Conservation (phyloP, 2,888 invertebrate genomes). For the Apotomis betuletana region DNA sequence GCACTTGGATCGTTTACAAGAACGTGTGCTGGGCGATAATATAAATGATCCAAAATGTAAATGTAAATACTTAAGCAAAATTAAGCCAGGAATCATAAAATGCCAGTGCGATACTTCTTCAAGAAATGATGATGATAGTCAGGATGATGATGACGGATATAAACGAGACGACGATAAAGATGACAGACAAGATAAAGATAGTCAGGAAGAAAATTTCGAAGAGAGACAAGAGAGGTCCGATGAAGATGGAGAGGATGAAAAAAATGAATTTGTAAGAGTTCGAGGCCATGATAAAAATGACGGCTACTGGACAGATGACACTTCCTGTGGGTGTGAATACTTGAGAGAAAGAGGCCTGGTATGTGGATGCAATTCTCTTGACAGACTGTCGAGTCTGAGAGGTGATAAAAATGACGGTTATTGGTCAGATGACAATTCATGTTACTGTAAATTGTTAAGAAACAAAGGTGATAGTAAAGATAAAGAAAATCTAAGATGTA, state of each 20-base stretch:
- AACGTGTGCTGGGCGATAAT: neutral
- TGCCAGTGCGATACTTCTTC: slow-evolving; percentile 2
- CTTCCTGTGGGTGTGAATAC: neutral
- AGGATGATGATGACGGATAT: neutral
- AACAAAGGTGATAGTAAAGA: slow-evolving; percentile 1
- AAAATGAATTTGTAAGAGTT: neutral
- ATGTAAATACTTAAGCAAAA: slow-evolving; percentile 1
- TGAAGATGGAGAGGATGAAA: neutral
- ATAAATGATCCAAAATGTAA: slow-evolving; percentile 9
- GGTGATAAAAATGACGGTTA: neutral
- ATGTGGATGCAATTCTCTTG: slow-evolving; percentile 11
- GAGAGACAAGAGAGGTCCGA: slow-evolving; percentile 1
- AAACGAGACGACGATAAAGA: neutral
- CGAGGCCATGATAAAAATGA: neutral
- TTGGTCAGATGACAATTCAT: neutral
- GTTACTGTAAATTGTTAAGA: slow-evolving; percentile 9
- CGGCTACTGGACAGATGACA: slow-evolving; percentile 14
- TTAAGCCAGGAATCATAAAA: slow-evolving; percentile 18
- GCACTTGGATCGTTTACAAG: slow-evolving; percentile 14
- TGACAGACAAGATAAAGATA: neutral
- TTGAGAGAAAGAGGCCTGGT: slow-evolving; percentile 10
- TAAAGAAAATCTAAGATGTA: neutral
- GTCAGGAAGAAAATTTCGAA: neutral
- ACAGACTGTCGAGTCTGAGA: neutral
- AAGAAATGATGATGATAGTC: neutral